These are phyloP conservation scores for Troides helena DNA, from an alignment of 2,888 invertebrate genomes.

Conservation along the genomic window DNA sequence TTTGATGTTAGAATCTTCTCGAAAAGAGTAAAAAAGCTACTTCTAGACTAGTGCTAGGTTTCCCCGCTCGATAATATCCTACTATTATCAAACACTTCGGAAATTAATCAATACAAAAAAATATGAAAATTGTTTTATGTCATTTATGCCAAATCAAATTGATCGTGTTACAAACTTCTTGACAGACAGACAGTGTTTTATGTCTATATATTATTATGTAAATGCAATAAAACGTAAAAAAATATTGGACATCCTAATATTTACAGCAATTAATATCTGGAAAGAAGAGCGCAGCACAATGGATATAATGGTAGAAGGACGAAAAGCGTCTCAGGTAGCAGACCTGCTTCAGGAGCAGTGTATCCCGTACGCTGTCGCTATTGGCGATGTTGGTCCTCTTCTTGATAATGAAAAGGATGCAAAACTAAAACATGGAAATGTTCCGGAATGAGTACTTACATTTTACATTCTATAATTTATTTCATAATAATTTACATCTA, in stretches of 20 bases:
- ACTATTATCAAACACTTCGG: no score
- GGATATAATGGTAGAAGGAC: constrained; percentile 68
- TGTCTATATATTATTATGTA: no score
- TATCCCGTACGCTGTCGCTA: constrained; percentile 59
- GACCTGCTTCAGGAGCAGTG: constrained; percentile 62
- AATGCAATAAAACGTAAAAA: no score
- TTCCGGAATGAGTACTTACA: constrained; percentile 2
- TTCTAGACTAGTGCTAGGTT: no score
- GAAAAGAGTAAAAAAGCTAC: no score
- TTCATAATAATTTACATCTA: constrained; percentile 13
- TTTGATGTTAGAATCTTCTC: no score
- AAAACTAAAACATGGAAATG: constrained; percentile 18
- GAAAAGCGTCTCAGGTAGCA: constrained; percentile 52
- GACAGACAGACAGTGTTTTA: no score
- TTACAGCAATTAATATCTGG: constrained; percentile 64
- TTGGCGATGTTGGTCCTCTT: constrained; percentile 51
- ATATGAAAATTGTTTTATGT: no score
- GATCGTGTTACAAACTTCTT: no score
- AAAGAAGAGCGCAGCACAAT: constrained; percentile 65
- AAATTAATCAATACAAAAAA: no score
- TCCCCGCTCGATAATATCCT: no score
- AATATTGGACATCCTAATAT: background rate
- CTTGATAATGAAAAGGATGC: constrained; percentile 48
- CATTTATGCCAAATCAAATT: no score
- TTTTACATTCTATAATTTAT: background rate